These are phyloP conservation scores for Papilio machaon DNA, from an alignment of 1,140 invertebrate species.

Conservation along the genomic window DNA sequence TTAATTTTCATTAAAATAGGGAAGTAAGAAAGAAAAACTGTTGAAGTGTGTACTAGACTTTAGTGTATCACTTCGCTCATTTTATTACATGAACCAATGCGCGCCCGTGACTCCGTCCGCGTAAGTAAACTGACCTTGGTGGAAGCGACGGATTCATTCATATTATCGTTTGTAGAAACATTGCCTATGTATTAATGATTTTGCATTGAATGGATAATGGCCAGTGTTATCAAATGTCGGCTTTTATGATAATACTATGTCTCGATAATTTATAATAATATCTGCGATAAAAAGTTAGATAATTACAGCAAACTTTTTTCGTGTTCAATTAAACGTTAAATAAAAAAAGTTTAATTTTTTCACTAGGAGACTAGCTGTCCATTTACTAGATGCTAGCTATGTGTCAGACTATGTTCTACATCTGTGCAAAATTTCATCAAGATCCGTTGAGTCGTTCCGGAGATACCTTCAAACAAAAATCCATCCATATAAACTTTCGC, in stretches of 20 bases:
- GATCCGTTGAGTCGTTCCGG: too few species aligned
- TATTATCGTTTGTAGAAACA: conserved; percentile 6
- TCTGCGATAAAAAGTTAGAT: conserved; percentile 3
- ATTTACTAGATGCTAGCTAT: too few species aligned
- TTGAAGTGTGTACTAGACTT: not conserved
- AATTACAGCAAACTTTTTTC: conserved; percentile 19
- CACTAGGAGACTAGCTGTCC: too few species aligned
- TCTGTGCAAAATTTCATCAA: too few species aligned
- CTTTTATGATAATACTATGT: conserved; percentile 25
- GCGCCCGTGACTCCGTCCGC: conserved; percentile 12
- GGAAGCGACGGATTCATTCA: conserved; percentile 21
- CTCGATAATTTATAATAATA: not conserved
- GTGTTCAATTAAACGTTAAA: not conserved
- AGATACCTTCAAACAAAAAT: too few species aligned
- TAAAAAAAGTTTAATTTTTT: not conserved
- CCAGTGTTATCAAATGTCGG: conserved; percentile 23
- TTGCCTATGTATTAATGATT: conserved; percentile 20
- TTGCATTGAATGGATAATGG: conserved; percentile 26
- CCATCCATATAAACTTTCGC: too few species aligned
- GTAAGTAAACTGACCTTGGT: conserved; percentile 32
- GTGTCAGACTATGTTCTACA: too few species aligned
- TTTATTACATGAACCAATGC: conserved; percentile 25
- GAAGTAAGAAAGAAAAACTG: conserved; percentile 4
- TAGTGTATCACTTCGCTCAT: conserved; percentile 10
- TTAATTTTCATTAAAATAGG: conserved; percentile 10